Evolutionary conservation across 2,888 invertebrate genomes (phyloP).

Genomic region (Meloe dianella): DNA sequence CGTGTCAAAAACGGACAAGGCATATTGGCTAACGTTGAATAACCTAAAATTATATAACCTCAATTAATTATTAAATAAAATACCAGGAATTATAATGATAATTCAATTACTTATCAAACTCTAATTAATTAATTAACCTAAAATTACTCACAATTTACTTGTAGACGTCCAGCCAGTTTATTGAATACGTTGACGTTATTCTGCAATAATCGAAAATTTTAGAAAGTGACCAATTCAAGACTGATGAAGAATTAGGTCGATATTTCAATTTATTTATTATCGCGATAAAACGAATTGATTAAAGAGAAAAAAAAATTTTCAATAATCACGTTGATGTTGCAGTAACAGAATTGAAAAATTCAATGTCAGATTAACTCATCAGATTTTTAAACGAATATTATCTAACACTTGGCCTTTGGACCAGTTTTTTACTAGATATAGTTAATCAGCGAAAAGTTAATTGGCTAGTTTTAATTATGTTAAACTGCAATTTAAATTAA

Average conservation of each 20-base stretch:
- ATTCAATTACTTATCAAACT: not conserved
- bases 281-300: too few species aligned
- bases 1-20: conserved; percentile 88
- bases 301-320: too few species aligned
- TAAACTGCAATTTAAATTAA: too few species aligned
- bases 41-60: conserved; percentile 23
- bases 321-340: not conserved
- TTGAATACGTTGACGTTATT: conserved; percentile 14
- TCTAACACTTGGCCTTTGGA: not conserved
- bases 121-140: too few species aligned
- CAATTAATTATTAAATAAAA: conserved; percentile 1
- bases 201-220: conserved; percentile 6
- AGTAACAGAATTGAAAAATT: not conserved
- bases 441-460: too few species aligned
- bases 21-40: conserved; percentile 61
- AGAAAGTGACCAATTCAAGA: conserved; percentile 1
- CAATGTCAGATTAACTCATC: conserved; percentile 5
- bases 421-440: not conserved
- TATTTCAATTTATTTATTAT: not conserved
- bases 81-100: not conserved
- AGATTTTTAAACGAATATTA: not conserved
- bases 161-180: conserved; percentile 12
- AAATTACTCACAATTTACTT: conserved; percentile 10
- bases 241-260: not conserved
- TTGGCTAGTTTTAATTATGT: not conserved